Percentiles rank a stretch among this genome's conserved stretches.
These are phyloP conservation scores for Gopherus evgoodei DNA, from an alignment of 2,113 vertebrate genomes.

Conservation along the genomic window DNA sequence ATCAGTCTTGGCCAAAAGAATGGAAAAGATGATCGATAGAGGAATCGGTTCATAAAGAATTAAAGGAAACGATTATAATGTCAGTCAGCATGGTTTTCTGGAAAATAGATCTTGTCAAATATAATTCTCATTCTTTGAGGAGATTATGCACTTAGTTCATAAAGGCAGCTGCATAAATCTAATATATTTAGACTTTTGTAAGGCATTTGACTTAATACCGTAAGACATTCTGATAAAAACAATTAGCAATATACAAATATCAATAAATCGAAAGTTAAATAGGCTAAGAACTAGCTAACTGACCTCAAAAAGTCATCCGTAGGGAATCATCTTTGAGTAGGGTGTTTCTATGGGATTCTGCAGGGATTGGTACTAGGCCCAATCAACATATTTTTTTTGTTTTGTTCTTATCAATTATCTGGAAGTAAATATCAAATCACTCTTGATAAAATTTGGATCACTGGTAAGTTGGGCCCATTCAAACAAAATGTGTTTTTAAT, in stretches of 20 bases:
- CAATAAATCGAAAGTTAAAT: neutral
- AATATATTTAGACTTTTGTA: neutral
- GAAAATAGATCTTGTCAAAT: neutral
- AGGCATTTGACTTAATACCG: neutral
- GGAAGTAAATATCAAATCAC: slow-evolving; percentile 49
- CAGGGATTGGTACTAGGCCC: neutral
- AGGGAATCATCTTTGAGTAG: no score
- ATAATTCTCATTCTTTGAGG: neutral
- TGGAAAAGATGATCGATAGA: neutral
- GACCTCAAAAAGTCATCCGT: no score
- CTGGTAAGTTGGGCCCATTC: slow-evolving; percentile 26
- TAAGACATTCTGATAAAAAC: fast-evolving
- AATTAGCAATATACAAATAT: neutral
- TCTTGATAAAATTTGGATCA: slow-evolving; percentile 4
- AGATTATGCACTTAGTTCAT: neutral
- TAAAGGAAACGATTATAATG: neutral
- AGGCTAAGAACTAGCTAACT: neutral
- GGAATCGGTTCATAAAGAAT: neutral
- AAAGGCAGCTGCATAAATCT: neutral
- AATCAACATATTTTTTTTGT: no score
- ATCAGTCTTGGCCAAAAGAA: neutral
- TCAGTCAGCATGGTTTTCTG: neutral
- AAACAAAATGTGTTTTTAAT: slow-evolving; percentile 32
- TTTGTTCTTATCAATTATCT: neutral
- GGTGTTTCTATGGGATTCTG: slow-evolving; percentile 22